Evolutionary conservation across 2,888 invertebrate species (phyloP), one percentile per base, ranked within the genome.

Genomic region (Nezara viridula): DNA sequence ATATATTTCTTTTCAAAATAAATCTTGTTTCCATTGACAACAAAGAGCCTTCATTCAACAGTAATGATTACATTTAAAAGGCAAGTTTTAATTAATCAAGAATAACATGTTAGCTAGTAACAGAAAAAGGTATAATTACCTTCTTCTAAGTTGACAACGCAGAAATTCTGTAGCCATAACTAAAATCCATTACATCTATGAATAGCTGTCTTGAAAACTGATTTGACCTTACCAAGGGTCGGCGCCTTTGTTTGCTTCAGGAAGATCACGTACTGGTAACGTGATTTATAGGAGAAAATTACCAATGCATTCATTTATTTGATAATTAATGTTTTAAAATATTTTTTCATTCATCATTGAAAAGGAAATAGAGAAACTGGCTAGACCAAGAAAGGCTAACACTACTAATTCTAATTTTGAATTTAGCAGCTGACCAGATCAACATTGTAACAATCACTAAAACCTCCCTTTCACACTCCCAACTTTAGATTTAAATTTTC

Each of bases 1-100:
- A 66, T 73, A 21, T 73, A 66, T 47, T 73, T 73, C 5, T 60
- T 88, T n/a, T 88, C 81, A 88, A 85, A 81, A 40, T 52, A 44
- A 50, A 85, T 24, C n/a, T 81, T 81, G 37, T 27, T 73, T n/a
- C 85, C 85, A 60, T 85, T 85, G 92, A 92, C 89, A 32, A 88
- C 66, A 85, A 47, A 89, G 21, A 89, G 50, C 66, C 90, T 88
- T 27, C 60, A 73, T 21, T 91, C 93, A 93, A 89, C 93, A 90
- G 92, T 92, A n/a, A 52, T 92, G 21, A 86, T 21, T 52, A 32
- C 19, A 40, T 24, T 32, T 50, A 19, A 52, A 21, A 47, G 37
- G 3, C 32, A 86, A 44, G 7, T 86, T 12, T 6, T 16, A 1
- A 37, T 86, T 19, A 49, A 27, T n/a, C 52, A 50, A 27, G 37